Evolutionary conservation across 2,797 vertebrate species (phyloP).

Genomic region (Artibeus jamaicensis): DNA sequence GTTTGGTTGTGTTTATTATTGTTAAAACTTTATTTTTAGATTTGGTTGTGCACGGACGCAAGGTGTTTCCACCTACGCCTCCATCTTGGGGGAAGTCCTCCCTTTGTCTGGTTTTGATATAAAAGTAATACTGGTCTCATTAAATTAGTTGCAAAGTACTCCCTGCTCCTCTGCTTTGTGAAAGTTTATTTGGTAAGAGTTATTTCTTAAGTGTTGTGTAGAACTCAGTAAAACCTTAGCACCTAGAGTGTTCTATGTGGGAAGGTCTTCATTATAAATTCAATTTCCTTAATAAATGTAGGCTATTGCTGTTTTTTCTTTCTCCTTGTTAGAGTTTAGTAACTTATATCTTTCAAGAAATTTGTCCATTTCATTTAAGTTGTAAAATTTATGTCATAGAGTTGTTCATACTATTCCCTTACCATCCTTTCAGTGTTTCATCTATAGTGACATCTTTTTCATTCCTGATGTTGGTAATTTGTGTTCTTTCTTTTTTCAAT

Average conservation of each 20-base stretch:
- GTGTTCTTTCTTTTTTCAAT: background rate
- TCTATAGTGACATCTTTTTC: background rate
- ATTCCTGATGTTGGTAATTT: background rate
- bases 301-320: background rate
- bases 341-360: background rate
- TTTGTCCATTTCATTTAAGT: background rate
- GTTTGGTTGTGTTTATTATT: too few species aligned
- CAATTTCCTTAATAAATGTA: background rate
- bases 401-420: background rate
- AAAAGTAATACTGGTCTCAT: background rate
- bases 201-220: background rate
- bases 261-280: background rate
- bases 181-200: background rate
- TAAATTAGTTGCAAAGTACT: background rate
- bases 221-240: background rate
- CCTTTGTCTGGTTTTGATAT: background rate
- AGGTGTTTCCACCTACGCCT: too few species aligned
- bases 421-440: background rate
- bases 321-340: background rate
- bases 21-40: too few species aligned
- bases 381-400: background rate
- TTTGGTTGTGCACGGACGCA: too few species aligned
- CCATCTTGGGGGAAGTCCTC: too few species aligned
- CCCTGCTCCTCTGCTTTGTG: background rate
- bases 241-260: background rate